These are phyloP conservation scores for Charanyca ferruginea DNA, from an alignment of 2,888 invertebrate species.

Conservation along the genomic window DNA sequence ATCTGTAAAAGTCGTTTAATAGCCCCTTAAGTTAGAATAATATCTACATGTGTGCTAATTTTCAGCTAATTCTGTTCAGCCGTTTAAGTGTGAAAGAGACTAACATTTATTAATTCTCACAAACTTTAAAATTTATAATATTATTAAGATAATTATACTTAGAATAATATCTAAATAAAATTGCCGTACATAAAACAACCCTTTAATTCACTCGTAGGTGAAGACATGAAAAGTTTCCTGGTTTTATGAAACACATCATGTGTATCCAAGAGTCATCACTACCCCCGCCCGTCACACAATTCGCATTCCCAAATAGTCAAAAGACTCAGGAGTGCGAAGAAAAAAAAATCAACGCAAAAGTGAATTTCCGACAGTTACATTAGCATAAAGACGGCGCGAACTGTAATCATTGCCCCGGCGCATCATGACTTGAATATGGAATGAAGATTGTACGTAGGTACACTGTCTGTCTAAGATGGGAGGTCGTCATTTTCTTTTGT, in stretches of 20 bases:
- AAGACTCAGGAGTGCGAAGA: conserved; percentile 55
- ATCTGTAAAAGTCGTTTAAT: too few relatives aligned
- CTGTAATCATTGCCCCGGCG: conserved; percentile 83
- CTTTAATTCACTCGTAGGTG: too few relatives aligned
- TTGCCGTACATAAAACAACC: too few relatives aligned
- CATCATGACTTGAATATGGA: conserved; percentile 77
- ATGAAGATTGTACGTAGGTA: conserved; percentile 39
- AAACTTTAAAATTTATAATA: too few relatives aligned
- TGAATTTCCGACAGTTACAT: conserved; percentile 82
- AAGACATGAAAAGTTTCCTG: too few relatives aligned
- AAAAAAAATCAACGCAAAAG: conserved; percentile 84
- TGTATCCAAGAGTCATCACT: not conserved
- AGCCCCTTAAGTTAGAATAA: too few relatives aligned
- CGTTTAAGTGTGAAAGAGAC: too few relatives aligned
- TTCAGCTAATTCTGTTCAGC: too few relatives aligned
- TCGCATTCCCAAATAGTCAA: conserved; percentile 47
- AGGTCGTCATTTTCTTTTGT: conserved; percentile 39
- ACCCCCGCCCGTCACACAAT: conserved; percentile 46
- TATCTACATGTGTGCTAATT: too few relatives aligned
- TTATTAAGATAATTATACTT: too few relatives aligned
- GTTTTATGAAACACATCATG: not conserved
- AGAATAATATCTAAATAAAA: too few relatives aligned
- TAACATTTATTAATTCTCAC: too few relatives aligned
- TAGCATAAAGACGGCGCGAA: conserved; percentile 84
- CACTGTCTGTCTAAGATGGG: conserved; percentile 53